Evolutionary conservation across 2,888 invertebrate species (phyloP), one percentile per base, ranked within the genome.

Genomic region (Epistrophella euchroma): DNA sequence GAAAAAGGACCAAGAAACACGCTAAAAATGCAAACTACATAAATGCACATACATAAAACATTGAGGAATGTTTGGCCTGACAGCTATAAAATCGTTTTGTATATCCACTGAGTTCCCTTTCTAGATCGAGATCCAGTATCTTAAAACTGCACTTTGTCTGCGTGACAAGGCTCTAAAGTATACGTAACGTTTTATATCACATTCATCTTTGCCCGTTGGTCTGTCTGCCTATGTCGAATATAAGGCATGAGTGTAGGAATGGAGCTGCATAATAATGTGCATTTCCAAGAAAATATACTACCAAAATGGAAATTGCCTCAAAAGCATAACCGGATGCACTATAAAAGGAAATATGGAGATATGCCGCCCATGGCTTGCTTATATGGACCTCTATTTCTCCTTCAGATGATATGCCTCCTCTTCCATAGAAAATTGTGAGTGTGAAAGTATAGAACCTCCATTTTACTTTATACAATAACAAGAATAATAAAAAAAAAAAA

Each of bases 231-330:
- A 6, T 50, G 7, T 50, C 25, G n/a, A 22, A 52, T 56, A 45
- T 50, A 7, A 1, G 7, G 17, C 19, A 9, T 32, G n/a, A n/a
- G 19, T 28, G 9, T 45, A 45, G 47, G 37, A 50, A 52, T 73
- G 17, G 25, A 60, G 47, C 82, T 82, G 77, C 77, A 77, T 82
- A 77, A 77, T 77, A 78, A 74, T 77, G 78, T 83, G 83, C 83
- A 83, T 73, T 60, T 70, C 73, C 78, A 74, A 62, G 78, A 83
- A 83, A 83, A 83, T 77, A 83, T 78, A 83, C 83, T 78, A 78
- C 83, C 73, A 74, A 79, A 79, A 84, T 84, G 74, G 79, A 84
- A 84, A 84, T 84, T 84, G 79, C 83, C 83, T 84, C 70, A 78
- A 74, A 78, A 74, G 83, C 83, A 84, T 84, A 84, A 84, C 83